Base-by-base conservation (phyloP, 2,797 vertebrate species). In the Notamacropus eugenii region DNA sequence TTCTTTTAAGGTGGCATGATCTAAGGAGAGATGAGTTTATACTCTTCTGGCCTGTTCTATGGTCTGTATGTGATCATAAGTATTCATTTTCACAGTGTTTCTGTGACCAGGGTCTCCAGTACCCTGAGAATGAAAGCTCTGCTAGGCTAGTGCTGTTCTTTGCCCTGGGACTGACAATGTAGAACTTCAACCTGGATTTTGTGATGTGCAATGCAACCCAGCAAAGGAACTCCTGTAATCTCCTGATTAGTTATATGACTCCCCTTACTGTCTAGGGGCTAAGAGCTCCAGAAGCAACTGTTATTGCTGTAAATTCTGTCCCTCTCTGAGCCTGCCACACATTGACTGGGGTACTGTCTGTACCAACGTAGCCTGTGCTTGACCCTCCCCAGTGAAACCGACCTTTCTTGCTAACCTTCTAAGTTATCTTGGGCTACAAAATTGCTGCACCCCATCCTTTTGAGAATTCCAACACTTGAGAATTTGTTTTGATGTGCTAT, bases 271-370 rank as follows among this genome's bases (percentile, higher is more conserved):
- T 5, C 62, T 16, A 31, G 16, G 34, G 34, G 34, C 5, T n/a
- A 67, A 67, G 31, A 14, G 31, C 1, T n/a, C 34, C 31, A n/a
- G 34, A n/a, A 67, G 5, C 13, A 67, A n/a, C 59, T 67, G 34
- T 5, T 67, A 1, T 0, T 16, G 1, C 62, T 5, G 1, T 34
- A n/a, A 4, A n/a, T n/a, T 67, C 13, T n/a, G 34, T 34, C 3
- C 12, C 31, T 34, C 22, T 31, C 12, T 3, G 29, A 31, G 12
- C 31, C 13, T 62, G 4, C 31, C 34, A 4, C 31, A 34, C 13
- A 4, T 62, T 34, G 12, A 0, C 59, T 62, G 31, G 13, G 13
- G 11, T 13, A 1, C 4, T 67, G 14, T 0, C 13, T 67, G 1
- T 34, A 34, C 34, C 31, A 31, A 0, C 0, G 62, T 34, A n/a